These are phyloP conservation scores for Cantharis flavilabris DNA, from an alignment of 2,888 invertebrate genomes.

Conservation along the genomic window DNA sequence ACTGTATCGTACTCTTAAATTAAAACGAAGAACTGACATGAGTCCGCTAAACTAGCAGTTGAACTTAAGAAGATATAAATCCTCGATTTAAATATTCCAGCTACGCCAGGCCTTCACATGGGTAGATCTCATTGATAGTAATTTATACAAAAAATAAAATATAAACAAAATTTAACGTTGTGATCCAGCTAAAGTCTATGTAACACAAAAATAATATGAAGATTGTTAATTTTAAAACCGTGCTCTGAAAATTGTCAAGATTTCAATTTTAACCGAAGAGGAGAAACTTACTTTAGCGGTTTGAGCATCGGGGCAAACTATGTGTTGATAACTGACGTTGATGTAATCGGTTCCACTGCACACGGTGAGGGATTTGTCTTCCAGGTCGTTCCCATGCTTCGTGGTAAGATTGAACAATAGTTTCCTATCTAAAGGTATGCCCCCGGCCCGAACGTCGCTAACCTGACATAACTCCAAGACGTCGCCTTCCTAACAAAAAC, in stretches of 20 bases:
- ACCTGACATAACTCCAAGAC: conserved; percentile 98
- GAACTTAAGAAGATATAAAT: too few relatives aligned
- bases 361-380: conserved; percentile 93
- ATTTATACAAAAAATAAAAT: neutral
- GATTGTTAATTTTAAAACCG: neutral
- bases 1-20: too few relatives aligned
- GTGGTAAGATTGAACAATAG: conserved; percentile 72
- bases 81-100: too few relatives aligned
- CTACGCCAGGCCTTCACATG: too few relatives aligned
- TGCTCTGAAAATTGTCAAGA: neutral
- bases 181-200: neutral
- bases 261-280: neutral
- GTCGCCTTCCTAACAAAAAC: conserved; percentile 87
- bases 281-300: conserved; percentile 81
- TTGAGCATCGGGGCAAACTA: conserved; percentile 90
- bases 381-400: conserved; percentile 80
- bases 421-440: conserved; percentile 89
- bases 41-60: too few relatives aligned
- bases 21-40: too few relatives aligned
- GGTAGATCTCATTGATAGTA: too few relatives aligned
- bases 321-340: conserved; percentile 97
- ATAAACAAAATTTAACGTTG: neutral
- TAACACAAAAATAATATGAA: neutral
- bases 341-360: conserved; percentile 99
- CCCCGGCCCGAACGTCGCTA: conserved; percentile 93